Evolutionary conservation across 2,888 invertebrate genomes (phyloP).

Genomic region (Vandiemenella viatica): DNA sequence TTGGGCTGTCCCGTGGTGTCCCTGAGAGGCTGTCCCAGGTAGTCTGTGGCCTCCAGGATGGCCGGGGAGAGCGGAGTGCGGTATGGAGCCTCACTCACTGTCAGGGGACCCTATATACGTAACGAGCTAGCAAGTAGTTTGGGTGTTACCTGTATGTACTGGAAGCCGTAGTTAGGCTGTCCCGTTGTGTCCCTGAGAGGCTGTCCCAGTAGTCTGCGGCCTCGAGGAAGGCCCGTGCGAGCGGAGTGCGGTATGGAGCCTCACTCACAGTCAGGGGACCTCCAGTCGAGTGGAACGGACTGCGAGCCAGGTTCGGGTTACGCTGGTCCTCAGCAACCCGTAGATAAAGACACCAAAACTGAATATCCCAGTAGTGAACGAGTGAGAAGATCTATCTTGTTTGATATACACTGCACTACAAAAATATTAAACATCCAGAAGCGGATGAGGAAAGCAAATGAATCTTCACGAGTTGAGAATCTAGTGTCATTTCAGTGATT

Average conservation of each 20-base stretch:
- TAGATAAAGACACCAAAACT: too few relatives aligned
- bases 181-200: slow-evolving; percentile 69
- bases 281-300: too few relatives aligned
- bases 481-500: too few relatives aligned
- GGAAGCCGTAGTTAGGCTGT: slow-evolving; percentile 68
- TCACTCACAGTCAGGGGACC: slow-evolving; percentile 66
- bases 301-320: slow-evolving; percentile 63
- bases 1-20: slow-evolving; percentile 72
- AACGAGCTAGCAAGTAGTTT: too few relatives aligned
- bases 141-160: slow-evolving; percentile 41
- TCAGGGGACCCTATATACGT: slow-evolving; percentile 67
- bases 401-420: too few relatives aligned
- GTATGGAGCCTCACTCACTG: slow-evolving; percentile 66
- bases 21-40: slow-evolving; percentile 64
- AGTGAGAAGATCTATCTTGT: too few relatives aligned
- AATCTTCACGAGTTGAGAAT: too few relatives aligned
- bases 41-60: slow-evolving; percentile 64
- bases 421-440: too few relatives aligned
- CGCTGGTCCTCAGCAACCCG: slow-evolving; percentile 78
- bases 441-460: too few relatives aligned
- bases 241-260: slow-evolving; percentile 64
- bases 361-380: too few relatives aligned
- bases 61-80: slow-evolving; percentile 62
- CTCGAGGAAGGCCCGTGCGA: slow-evolving; percentile 65
- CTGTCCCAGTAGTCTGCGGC: slow-evolving; percentile 72